Percentiles rank a stretch among this genome's conserved stretches.
Evolutionary conservation across 2,113 vertebrate species (phyloP).

Genomic region (Noturus placidus): DNA sequence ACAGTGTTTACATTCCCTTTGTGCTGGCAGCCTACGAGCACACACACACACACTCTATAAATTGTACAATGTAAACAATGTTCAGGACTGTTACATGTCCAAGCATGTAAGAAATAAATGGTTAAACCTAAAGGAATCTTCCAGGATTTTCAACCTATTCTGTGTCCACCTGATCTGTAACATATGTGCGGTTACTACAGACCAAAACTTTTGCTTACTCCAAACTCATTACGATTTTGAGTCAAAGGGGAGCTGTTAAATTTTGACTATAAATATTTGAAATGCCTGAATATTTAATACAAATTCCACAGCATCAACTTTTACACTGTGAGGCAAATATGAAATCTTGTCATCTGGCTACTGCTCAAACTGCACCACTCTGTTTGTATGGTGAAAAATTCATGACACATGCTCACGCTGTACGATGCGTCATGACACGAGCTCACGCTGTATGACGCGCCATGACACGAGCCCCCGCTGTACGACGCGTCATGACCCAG

Average conservation of each 20-base stretch:
- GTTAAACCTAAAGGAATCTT: neutral
- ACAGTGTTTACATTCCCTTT: conserved; percentile 65
- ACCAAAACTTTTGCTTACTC: neutral
- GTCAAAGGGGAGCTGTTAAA: neutral
- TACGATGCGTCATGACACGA: neutral
- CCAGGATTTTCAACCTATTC: neutral
- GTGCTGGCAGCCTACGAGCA: conserved; percentile 34
- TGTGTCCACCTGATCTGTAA: neutral
- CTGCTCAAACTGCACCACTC: neutral
- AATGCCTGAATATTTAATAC: neutral
- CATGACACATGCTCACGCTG: neutral
- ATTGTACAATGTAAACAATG: neutral
- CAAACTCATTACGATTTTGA: neutral
- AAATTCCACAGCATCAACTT: neutral
- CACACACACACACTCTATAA: neutral
- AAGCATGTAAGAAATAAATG: neutral
- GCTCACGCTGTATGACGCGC: neutral
- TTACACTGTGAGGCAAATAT: neutral
- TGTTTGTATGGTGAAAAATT: neutral
- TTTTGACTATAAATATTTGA: neutral
- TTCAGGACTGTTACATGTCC: neutral
- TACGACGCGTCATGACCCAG: neutral
- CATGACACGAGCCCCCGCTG: neutral
- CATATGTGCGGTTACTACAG: neutral
- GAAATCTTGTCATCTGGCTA: neutral